Conservation (phyloP, 2,113 vertebrate genomes). For the Pygoscelis adeliae region DNA sequence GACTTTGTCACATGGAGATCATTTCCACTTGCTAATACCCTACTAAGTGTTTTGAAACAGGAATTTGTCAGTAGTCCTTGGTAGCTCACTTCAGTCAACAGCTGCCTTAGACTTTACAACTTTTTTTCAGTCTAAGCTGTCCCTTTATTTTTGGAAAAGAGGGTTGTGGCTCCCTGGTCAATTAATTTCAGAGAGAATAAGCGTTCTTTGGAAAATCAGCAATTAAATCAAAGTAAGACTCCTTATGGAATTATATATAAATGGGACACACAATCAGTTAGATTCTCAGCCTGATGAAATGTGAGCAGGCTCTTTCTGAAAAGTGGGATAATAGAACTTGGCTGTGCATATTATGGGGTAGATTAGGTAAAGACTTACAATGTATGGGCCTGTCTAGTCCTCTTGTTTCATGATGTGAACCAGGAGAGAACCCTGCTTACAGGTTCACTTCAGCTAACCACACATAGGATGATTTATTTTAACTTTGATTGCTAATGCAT, state of each 20-base stretch:
- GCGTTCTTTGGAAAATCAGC: not conserved
- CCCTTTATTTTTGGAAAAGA: not conserved
- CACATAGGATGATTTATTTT: not conserved
- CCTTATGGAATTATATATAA: not conserved
- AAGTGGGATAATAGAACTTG: not conserved
- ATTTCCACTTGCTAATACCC: not conserved
- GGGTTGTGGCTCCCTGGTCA: not conserved
- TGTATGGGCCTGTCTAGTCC: not conserved
- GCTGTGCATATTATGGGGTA: not conserved
- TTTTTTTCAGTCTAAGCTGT: not conserved
- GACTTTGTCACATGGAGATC: conserved; percentile 18
- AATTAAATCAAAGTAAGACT: not conserved
- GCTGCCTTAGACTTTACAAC: not conserved
- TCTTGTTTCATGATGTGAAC: not conserved
- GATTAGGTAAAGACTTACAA: not conserved
- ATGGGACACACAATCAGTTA: not conserved
- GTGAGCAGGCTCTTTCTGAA: not conserved
- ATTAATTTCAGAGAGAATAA: not conserved
- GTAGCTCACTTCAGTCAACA: not conserved
- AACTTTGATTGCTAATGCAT: not conserved
- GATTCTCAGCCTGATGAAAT: not conserved
- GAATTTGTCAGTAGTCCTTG: not conserved
- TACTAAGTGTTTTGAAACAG: not conserved
- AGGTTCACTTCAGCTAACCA: not conserved
- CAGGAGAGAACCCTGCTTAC: not conserved